Evolutionary conservation across 1,140 invertebrate genomes (phyloP).

Genomic region (Caenorhabditis brenneri): DNA sequence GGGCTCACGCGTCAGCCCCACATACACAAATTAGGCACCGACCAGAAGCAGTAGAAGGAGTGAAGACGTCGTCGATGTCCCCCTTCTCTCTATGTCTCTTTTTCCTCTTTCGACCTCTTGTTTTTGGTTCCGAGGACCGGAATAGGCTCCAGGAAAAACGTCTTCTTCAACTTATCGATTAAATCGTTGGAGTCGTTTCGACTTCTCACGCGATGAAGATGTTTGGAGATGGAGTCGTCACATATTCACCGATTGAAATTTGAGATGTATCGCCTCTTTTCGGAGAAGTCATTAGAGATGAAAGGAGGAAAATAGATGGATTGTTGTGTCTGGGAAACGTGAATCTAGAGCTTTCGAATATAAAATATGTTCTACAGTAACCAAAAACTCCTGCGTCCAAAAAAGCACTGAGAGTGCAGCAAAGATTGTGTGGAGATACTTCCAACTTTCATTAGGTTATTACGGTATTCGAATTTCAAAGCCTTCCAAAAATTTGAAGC

Average conservation of each 20-base stretch:
- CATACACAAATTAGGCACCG: conserved; percentile 33
- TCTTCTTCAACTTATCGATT: not conserved
- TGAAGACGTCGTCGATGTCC: not conserved
- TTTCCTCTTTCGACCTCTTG: not conserved
- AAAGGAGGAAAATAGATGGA: not conserved
- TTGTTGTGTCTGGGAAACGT: not conserved
- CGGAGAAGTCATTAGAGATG: conserved; percentile 38
- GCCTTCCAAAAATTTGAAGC: no score
- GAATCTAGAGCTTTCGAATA: not conserved
- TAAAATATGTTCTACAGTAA: no score
- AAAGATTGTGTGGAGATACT: no score
- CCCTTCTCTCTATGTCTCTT: not conserved
- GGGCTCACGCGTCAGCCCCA: conserved; percentile 31
- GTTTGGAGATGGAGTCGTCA: not conserved
- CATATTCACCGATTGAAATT: conserved; percentile 34
- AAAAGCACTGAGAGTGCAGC: no score
- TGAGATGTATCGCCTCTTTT: not conserved
- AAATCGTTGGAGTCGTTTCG: not conserved
- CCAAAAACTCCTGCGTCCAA: no score
- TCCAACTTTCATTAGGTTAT: no score
- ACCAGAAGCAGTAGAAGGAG: conserved; percentile 23
- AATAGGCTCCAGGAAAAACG: not conserved
- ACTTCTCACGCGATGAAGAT: not conserved
- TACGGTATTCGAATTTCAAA: no score
- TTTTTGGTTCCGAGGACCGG: conserved; percentile 15